A percentile compares a stretch with the other conserved stretches of the same genome.
These are phyloP conservation scores for Phyllostomus hastatus DNA, from an alignment of 2,113 vertebrate genomes.

Conservation along the genomic window DNA sequence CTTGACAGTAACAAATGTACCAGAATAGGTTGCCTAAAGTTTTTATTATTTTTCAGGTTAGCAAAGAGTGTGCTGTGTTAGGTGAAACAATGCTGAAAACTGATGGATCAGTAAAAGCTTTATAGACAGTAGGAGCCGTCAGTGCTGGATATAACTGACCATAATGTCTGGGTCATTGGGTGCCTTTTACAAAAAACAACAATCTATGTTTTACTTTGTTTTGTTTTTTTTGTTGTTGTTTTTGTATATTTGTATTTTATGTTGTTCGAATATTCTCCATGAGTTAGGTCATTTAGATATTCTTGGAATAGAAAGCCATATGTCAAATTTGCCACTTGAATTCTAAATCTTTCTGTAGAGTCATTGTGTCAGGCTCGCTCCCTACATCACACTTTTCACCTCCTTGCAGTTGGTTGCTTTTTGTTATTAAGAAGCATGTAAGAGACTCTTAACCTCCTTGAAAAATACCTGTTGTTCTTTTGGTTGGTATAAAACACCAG, in stretches of 20 bases:
- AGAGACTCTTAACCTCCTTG: not conserved
- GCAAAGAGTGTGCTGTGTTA: not conserved
- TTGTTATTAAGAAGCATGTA: constrained; percentile 26
- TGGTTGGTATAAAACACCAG: not conserved
- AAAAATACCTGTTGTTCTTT: constrained; percentile 1
- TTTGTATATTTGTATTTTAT: constrained; percentile 4
- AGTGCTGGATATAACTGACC: not conserved
- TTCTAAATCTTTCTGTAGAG: not conserved
- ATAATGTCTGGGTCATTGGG: not conserved
- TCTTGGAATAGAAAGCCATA: not conserved
- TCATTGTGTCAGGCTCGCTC: not conserved
- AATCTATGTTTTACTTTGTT: not conserved
- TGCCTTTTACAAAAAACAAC: constrained; percentile 22
- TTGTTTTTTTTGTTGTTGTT: not conserved
- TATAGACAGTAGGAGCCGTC: not conserved
- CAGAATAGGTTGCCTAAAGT: not conserved
- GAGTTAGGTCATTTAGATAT: constrained; percentile 6
- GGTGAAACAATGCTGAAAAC: not conserved
- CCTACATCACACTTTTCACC: not conserved
- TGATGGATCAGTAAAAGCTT: not conserved
- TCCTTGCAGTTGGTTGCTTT: constrained; percentile 7
- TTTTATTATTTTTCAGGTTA: constrained; percentile 24
- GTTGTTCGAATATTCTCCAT: not conserved
- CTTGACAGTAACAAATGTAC: not conserved
- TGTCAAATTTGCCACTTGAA: constrained; percentile 23